Conservation (phyloP, 1,140 invertebrate genomes). For the Zaprionus ghesquierei region DNA sequence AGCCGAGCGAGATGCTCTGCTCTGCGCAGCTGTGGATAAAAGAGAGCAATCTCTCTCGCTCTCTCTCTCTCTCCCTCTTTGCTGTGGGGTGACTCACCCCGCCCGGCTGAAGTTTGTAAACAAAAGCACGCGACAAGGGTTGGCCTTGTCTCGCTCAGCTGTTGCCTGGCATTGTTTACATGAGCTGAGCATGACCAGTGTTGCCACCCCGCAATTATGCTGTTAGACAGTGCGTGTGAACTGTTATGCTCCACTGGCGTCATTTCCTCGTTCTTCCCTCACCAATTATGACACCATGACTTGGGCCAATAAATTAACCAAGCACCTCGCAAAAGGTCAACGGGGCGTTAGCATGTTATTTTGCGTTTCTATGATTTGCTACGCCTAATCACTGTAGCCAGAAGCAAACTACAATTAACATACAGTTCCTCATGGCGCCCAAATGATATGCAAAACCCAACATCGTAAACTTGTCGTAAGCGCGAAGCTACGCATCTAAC, state of each 20-base stretch:
- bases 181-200: conserved; percentile 17
- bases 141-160: conserved; percentile 56
- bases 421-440: conserved; percentile 54
- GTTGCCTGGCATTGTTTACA: conserved; percentile 59
- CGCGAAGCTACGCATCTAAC: conserved; percentile 28
- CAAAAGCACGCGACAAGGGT: conserved; percentile 49
- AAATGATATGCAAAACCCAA: conserved; percentile 43
- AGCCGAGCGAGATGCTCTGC: conserved; percentile 23
- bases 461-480: conserved; percentile 20
- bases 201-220: conserved; percentile 17
- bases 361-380: conserved; percentile 39
- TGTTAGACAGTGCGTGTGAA: conserved; percentile 54
- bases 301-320: conserved; percentile 53
- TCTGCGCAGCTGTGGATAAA: conserved; percentile 46
- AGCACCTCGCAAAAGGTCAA: conserved; percentile 60
- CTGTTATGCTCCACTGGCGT: conserved; percentile 38
- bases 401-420: conserved; percentile 48
- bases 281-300: conserved; percentile 58
- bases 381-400: conserved; percentile 43
- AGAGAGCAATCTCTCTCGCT: too few species aligned
- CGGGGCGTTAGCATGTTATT: conserved; percentile 29
- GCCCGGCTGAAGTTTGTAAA: conserved; percentile 57
- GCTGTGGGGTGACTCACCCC: conserved; percentile 7
- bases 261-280: conserved; percentile 16
- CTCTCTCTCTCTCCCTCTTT: too few species aligned